phyloP scores from a whole-genome alignment of 2,797 vertebrate genomes.

The Pseudopleuronectes americanus region DNA sequence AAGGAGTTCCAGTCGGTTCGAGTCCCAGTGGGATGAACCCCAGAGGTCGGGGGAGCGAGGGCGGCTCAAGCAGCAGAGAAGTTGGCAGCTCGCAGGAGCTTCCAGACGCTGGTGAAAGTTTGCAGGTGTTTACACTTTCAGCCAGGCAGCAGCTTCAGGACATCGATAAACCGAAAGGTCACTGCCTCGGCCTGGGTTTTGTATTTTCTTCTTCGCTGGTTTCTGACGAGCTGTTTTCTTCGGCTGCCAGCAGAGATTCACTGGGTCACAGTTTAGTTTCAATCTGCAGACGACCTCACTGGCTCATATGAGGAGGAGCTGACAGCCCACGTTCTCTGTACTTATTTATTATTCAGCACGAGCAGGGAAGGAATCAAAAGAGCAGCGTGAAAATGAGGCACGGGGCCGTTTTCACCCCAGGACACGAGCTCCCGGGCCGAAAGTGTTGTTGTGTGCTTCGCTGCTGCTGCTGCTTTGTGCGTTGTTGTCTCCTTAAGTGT shows the following conservation, averaged over 20 bases:
- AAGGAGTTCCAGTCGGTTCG: constrained; percentile 1
- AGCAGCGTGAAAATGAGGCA: constrained; percentile 17
- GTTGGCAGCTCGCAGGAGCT: constrained; percentile 3
- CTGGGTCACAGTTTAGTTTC: constrained; percentile 28
- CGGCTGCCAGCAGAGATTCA: constrained; percentile 20
- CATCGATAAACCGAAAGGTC: constrained; percentile 15
- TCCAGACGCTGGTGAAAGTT: constrained; percentile 10
- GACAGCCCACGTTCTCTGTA: constrained; percentile 33
- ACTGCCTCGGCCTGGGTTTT: no score
- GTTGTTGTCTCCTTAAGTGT: constrained; percentile 32
- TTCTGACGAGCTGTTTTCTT: constrained; percentile 23
- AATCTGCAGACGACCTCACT: constrained; percentile 49
- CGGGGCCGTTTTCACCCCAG: constrained; percentile 12
- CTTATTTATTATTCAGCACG: constrained; percentile 50
- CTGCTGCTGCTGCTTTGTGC: background rate
- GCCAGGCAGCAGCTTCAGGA: background rate
- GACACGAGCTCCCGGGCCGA: background rate
- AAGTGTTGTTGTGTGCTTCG: constrained; percentile 25
- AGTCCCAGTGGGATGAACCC: background rate
- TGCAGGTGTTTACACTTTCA: constrained; percentile 1
- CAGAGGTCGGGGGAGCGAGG: background rate
- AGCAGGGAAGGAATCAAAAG: constrained; percentile 17
- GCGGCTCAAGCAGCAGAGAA: background rate
- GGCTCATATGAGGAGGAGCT: constrained; percentile 45
- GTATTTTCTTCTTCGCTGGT: background rate